phyloP scores from a whole-genome alignment of 2,888 invertebrate species.

The Lasioglossum malachurum region DNA sequence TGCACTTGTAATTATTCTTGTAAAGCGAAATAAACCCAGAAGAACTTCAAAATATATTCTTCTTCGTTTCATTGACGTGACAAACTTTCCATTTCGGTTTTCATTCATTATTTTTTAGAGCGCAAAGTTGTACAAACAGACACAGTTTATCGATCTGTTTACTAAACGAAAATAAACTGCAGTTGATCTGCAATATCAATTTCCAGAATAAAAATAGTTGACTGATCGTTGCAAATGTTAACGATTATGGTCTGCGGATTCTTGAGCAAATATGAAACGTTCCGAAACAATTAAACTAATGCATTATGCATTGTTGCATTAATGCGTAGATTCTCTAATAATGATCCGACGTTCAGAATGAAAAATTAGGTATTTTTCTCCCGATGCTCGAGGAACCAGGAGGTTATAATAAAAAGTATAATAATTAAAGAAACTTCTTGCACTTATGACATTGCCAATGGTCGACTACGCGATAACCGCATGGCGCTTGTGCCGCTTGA shows the following conservation, averaged over 20 bases:
- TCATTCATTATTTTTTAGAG: background rate
- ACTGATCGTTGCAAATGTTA: no score
- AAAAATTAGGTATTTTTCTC: background rate
- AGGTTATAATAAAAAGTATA: background rate
- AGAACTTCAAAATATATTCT: background rate
- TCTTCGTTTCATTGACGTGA: background rate
- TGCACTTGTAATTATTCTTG: no score
- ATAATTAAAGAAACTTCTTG: background rate
- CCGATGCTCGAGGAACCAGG: background rate
- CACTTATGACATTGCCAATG: conserved; percentile 32
- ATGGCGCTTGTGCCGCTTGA: conserved; percentile 36
- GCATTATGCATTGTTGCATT: background rate
- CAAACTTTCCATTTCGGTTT: background rate
- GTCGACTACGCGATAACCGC: background rate
- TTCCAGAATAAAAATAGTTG: background rate
- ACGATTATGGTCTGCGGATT: background rate
- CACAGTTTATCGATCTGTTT: background rate
- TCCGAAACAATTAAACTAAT: background rate
- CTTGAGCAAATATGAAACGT: background rate
- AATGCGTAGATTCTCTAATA: background rate
- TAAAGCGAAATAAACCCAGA: no score
- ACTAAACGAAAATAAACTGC: background rate
- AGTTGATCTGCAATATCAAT: background rate
- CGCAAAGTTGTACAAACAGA: background rate
- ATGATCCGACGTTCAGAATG: background rate